These are phyloP conservation scores for Empis livida DNA, from an alignment of 2,888 invertebrate genomes.

Conservation along the genomic window DNA sequence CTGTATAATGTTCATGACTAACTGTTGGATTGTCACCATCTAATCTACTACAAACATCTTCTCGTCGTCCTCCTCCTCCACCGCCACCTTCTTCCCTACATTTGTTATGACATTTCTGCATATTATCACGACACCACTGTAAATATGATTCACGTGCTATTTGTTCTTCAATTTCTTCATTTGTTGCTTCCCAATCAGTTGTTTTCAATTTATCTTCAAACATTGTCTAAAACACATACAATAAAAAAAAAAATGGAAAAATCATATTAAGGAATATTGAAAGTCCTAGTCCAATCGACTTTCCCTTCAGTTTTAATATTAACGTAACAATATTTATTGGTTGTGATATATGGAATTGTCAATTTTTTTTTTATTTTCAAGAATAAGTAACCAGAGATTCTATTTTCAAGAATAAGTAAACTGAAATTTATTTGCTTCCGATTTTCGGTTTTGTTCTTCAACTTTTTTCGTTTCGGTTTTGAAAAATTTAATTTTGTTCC, in stretches of 20 bases:
- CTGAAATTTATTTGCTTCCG: too few species aligned
- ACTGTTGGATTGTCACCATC: background rate
- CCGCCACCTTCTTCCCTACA: conserved; percentile 10
- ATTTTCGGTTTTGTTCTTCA: too few species aligned
- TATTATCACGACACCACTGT: conserved; percentile 60
- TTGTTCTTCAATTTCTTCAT: conserved; percentile 80
- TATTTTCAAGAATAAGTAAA: too few species aligned
- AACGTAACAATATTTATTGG: too few species aligned
- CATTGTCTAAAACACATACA: conserved; percentile 51
- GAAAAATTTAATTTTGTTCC: too few species aligned
- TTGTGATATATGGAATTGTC: too few species aligned
- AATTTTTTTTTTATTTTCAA: too few species aligned
- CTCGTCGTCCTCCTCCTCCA: background rate
- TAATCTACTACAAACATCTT: background rate
- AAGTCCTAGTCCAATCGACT: too few species aligned
- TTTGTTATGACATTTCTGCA: conserved; percentile 35
- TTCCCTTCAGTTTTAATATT: too few species aligned
- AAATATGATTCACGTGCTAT: conserved; percentile 75
- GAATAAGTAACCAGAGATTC: too few species aligned
- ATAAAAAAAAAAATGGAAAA: background rate
- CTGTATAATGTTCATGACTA: background rate
- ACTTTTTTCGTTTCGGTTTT: too few species aligned
- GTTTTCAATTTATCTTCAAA: conserved; percentile 78
- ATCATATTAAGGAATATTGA: too few species aligned
- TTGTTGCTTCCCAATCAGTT: conserved; percentile 85